Conservation (phyloP, 2,797 vertebrate species). For the Acipenser oxyrinchus region DNA sequence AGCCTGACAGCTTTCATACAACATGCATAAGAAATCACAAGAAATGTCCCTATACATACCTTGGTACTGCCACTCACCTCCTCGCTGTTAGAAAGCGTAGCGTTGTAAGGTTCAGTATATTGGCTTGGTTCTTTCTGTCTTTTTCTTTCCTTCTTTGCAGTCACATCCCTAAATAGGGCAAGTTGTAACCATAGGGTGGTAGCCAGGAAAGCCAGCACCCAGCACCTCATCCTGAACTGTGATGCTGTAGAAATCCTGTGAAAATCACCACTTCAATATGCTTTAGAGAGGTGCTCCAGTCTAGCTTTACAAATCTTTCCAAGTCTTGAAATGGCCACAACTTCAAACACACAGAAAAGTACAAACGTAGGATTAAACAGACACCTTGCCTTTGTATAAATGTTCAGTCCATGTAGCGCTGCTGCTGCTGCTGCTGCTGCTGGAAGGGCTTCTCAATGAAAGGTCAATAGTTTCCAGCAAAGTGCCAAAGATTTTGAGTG, state of each 20-base stretch:
- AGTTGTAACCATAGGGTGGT: constrained; percentile 75
- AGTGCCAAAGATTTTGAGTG: constrained; percentile 38
- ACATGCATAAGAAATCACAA: too few relatives aligned
- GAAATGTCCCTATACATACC: too few relatives aligned
- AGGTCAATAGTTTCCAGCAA: constrained; percentile 34
- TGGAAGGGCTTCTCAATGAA: constrained; percentile 39
- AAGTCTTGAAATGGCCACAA: constrained; percentile 3
- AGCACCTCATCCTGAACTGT: constrained; percentile 62
- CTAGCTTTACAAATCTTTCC: too few relatives aligned
- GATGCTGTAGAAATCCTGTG: neutral
- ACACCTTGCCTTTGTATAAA: constrained; percentile 38
- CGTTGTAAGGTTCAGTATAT: constrained; percentile 66
- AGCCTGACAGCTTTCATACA: too few relatives aligned
- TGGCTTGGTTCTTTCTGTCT: constrained; percentile 63
- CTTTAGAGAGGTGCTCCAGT: neutral
- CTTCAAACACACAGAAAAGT: neutral
- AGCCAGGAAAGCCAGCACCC: constrained; percentile 61
- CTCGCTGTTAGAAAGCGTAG: constrained; percentile 72
- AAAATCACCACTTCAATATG: neutral
- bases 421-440: constrained; percentile 32
- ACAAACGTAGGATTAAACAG: constrained; percentile 18
- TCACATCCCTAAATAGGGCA: constrained; percentile 47
- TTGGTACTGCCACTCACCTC: constrained; percentile 45
- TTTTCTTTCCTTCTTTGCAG: constrained; percentile 72
- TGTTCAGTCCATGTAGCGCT: constrained; percentile 13